Base-by-base conservation (phyloP, 1,140 invertebrate genomes). In the Lepidurus arcticus region DNA sequence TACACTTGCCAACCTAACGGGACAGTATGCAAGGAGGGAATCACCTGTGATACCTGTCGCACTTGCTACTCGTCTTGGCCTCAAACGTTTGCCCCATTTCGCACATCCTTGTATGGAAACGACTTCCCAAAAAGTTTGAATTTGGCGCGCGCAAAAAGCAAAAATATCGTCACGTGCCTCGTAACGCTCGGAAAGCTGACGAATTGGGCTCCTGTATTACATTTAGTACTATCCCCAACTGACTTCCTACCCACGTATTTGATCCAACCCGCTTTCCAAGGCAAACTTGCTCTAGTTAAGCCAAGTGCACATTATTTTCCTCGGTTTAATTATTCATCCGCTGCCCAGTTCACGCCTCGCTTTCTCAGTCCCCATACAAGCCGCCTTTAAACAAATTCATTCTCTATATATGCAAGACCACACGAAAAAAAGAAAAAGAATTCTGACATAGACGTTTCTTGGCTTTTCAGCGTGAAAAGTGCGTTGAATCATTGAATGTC, bases 41-140 rank as follows among this genome's bases (percentile, higher is more conserved):
- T 65, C 53, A 65, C 53, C 53, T 65, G 53, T 65, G 53, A 65
- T 65, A 65, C 53, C 53, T 65, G 53, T 65, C 53, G 53, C 21
- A 7, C 53, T 65, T 13, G n/a, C 53, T 65, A 65, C 53, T 65
- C 53, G 53, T 65, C 53, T 65, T 65, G 53, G 6, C 53, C 53
- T 21, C 5, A 21, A 11, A n/a, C 13, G 53, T 7, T 65, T 65
- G n/a, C 13, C 53, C 21, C 53, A 65, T 65, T 65, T 65, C 16
- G 13, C 53, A 4, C 16, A 65, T 65, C 16, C 53, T 21, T 16
- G 13, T 65, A 7, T 65, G 21, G 21, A 65, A n/a, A n/a, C n/a
- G 3, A 65, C 53, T 65, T 7, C 53, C 8, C 13, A 65, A 21
- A 21, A 65, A 16, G 16, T 21, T 16, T n/a, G 53, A 65, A 34